Evolutionary conservation across 2,797 vertebrate genomes (phyloP).

Genomic region (Anguilla pacifica): DNA sequence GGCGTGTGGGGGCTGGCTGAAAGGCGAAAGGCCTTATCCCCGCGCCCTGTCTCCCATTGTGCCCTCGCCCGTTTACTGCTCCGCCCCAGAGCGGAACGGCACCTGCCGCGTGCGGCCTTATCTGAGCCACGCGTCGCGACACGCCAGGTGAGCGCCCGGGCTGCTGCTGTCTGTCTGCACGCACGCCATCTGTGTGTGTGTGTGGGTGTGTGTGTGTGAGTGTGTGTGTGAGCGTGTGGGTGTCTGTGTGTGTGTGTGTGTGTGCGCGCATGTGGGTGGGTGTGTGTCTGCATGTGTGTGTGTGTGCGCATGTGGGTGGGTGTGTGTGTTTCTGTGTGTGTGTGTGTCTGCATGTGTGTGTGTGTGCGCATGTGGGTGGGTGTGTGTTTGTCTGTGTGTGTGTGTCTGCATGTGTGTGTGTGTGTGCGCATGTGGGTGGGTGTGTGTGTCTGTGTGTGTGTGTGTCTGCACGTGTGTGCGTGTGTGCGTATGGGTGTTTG

Average conservation of each 20-base stretch:
- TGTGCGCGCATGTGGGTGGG: too few species aligned
- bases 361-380: background rate
- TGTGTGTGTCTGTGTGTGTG: too few species aligned
- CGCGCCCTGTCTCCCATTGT: constrained; percentile 52
- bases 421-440: too few species aligned
- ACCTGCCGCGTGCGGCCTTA: constrained; percentile 68
- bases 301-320: too few species aligned
- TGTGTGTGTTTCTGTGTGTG: too few species aligned
- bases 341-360: background rate
- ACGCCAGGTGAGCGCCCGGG: constrained; percentile 39
- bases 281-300: too few species aligned
- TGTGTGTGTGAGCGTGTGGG: background rate
- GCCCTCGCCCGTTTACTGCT: constrained; percentile 63
- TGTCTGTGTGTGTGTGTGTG: too few species aligned
- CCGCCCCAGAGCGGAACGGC: constrained; percentile 68
- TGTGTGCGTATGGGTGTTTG: background rate
- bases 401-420: too few species aligned
- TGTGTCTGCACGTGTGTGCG: background rate
- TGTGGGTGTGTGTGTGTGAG: background rate
- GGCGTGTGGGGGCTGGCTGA: constrained; percentile 55
- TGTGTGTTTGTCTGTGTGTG: too few species aligned
- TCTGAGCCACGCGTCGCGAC: constrained; percentile 69
- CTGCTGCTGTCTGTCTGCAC: background rate
- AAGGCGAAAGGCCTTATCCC: constrained; percentile 53
- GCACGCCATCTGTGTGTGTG: background rate